These are phyloP conservation scores for Silurus lanzhouensis DNA, from an alignment of 2,797 vertebrate species.

Conservation along the genomic window DNA sequence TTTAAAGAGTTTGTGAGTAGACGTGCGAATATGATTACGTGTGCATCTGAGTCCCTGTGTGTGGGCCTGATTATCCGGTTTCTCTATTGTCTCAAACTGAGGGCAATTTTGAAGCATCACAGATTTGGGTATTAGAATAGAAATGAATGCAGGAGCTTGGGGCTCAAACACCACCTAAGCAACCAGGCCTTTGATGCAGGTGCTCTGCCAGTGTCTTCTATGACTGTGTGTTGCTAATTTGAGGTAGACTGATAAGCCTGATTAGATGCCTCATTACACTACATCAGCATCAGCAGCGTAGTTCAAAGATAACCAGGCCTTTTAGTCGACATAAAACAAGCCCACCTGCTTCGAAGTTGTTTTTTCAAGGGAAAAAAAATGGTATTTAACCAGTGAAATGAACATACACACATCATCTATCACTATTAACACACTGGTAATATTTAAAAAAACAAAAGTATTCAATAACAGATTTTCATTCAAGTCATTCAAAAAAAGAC, in stretches of 20 bases:
- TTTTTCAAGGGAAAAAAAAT: background rate
- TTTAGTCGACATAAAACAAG: constrained; percentile 6
- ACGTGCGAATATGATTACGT: background rate
- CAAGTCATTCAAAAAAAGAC: background rate
- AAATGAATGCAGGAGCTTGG: constrained; percentile 24
- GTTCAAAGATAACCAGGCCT: constrained; percentile 21
- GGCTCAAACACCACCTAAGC: constrained; percentile 15
- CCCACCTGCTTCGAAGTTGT: background rate
- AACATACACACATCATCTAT: background rate
- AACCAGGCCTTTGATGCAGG: constrained; percentile 47
- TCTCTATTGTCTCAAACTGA: constrained; percentile 29
- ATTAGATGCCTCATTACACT: constrained; percentile 50
- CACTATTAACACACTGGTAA: background rate
- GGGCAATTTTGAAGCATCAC: constrained; percentile 32
- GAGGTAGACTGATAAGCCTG: constrained; percentile 45
- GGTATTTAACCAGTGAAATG: background rate
- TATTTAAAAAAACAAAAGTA: background rate
- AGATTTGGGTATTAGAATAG: constrained; percentile 46
- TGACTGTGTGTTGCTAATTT: constrained; percentile 40
- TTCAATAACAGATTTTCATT: background rate
- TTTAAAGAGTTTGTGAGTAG: constrained; percentile 4
- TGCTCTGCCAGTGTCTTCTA: constrained; percentile 5
- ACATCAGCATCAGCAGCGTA: constrained; percentile 31
- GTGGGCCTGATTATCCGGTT: constrained; percentile 20
- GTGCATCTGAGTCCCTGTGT: constrained; percentile 1